Evolutionary conservation across 2,888 invertebrate genomes (phyloP).

Genomic region (Mechanitis messenoides): DNA sequence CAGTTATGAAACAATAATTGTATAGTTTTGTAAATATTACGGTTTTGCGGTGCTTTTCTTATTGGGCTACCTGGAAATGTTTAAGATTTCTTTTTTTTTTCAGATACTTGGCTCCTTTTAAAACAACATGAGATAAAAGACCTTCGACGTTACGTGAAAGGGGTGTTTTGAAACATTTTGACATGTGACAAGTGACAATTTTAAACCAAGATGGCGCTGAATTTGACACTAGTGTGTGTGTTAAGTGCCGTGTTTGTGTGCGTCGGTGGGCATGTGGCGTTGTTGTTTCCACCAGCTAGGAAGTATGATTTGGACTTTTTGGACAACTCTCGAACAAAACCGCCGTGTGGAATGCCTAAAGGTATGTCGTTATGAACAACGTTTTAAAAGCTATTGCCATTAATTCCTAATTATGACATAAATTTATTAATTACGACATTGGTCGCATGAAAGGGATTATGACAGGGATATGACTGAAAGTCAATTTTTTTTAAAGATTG

Average conservation of each 20-base stretch:
- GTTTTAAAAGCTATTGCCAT: too few species aligned
- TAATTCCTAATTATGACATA: too few species aligned
- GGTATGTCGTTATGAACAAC: slow-evolving; percentile 74
- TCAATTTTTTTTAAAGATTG: too few species aligned
- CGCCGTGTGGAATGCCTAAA: slow-evolving; percentile 97
- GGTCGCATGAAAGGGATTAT: too few species aligned
- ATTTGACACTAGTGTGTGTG: slow-evolving; percentile 44
- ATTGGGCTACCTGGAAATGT: background rate
- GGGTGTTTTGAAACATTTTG: slow-evolving; percentile 20
- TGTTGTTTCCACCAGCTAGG: slow-evolving; percentile 93
- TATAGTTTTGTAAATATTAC: slow-evolving; percentile 13
- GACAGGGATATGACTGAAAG: too few species aligned
- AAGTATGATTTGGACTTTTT: slow-evolving; percentile 93
- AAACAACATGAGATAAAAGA: slow-evolving; percentile 10
- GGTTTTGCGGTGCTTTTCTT: background rate
- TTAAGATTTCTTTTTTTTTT: slow-evolving; percentile 2
- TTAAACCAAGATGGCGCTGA: slow-evolving; percentile 45
- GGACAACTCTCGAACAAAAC: slow-evolving; percentile 91
- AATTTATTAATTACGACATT: too few species aligned
- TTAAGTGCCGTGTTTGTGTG: slow-evolving; percentile 42
- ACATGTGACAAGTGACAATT: slow-evolving; percentile 18
- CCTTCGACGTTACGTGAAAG: too few species aligned
- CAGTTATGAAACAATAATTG: slow-evolving; percentile 4
- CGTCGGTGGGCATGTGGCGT: slow-evolving; percentile 83
- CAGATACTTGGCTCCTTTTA: slow-evolving; percentile 12